Evolutionary conservation across 2,888 invertebrate genomes (phyloP), one percentile per base, ranked within the genome.

Genomic region (Athrips mouffetella): DNA sequence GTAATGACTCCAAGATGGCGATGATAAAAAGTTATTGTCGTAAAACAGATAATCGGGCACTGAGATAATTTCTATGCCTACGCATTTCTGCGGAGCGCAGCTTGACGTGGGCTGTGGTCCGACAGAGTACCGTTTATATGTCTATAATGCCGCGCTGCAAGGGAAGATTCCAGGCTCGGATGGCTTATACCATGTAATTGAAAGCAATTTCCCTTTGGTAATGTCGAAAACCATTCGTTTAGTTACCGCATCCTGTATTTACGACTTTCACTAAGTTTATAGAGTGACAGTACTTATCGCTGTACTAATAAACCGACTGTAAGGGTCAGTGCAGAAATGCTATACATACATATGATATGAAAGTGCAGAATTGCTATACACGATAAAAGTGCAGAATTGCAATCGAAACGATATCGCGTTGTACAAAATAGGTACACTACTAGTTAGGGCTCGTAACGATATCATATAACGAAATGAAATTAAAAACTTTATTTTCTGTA

Each of bases 101-200:
- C 10, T 21, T 46, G 49, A 44, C 7, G 50, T 45, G 35, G 48
- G 42, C 47, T 39, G 49, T 47, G 50, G 40, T 42, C 46, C 33
- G 47, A 29, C 25, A 44, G 39, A 29, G 45, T 45, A 48, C 20
- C 52, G 54, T 60, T 62, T 71, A 73, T 73, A 76, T 70, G 67
- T 52, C 63, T 52, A 62, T 71, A 70, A 70, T 73, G 66, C 65
- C 57, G 65, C 60, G 72, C 67, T 69, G 52, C 59, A 63, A 63
- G 58, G 62, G 57, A 63, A 70, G 62, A 63, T 66, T 58, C 55
- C 51, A 56, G 58, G 48, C 52, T 48, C 52, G 33, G 47, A 48
- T 41, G 48, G n/a, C 51, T 57, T 57, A 60, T 52, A 52, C 51
- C 47, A 53, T 53, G 58, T 65, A 62, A 65, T 68, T 63, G 62